A percentile compares a stretch with the other conserved stretches of the same genome.
Evolutionary conservation across 2,113 vertebrate species (phyloP).

Genomic region (Podarcis raffonei): DNA sequence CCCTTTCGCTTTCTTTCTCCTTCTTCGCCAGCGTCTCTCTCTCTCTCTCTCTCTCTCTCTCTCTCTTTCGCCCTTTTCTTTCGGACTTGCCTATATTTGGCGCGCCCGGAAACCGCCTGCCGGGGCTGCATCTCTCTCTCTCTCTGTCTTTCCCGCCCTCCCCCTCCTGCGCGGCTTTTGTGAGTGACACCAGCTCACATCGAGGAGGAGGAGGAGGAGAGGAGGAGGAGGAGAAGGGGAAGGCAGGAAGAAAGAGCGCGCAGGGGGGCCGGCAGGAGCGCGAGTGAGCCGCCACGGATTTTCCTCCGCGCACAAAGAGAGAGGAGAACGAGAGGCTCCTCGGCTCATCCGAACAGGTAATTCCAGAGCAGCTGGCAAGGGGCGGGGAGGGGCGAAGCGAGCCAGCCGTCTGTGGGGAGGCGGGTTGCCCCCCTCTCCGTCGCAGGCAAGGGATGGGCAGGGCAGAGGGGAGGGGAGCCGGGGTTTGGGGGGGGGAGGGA

Average conservation of each 20-base stretch:
- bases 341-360: slow-evolving; percentile 66
- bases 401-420: neutral
- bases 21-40: slow-evolving; percentile 55
- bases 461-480: neutral
- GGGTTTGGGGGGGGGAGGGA: neutral
- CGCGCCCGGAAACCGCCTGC: slow-evolving; percentile 85
- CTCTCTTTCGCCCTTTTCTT: slow-evolving; percentile 27
- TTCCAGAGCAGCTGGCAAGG: neutral
- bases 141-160: slow-evolving; percentile 18
- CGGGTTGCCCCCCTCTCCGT: too few species aligned
- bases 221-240: neutral
- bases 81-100: slow-evolving; percentile 87
- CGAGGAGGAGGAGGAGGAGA: neutral
- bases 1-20: slow-evolving; percentile 65
- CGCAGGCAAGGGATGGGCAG: neutral
- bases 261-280: neutral
- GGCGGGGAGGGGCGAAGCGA: neutral
- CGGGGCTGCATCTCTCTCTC: slow-evolving; percentile 45
- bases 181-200: slow-evolving; percentile 76
- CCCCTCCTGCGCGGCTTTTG: slow-evolving; percentile 55
- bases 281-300: slow-evolving; percentile 40
- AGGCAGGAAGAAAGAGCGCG: slow-evolving; percentile 17
- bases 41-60: slow-evolving; percentile 31
- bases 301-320: slow-evolving; percentile 40
- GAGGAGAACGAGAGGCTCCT: neutral